Evolutionary conservation across 2,113 vertebrate genomes (phyloP), one percentile per base, ranked within the genome.

Genomic region (Atherinomorus stipes): DNA sequence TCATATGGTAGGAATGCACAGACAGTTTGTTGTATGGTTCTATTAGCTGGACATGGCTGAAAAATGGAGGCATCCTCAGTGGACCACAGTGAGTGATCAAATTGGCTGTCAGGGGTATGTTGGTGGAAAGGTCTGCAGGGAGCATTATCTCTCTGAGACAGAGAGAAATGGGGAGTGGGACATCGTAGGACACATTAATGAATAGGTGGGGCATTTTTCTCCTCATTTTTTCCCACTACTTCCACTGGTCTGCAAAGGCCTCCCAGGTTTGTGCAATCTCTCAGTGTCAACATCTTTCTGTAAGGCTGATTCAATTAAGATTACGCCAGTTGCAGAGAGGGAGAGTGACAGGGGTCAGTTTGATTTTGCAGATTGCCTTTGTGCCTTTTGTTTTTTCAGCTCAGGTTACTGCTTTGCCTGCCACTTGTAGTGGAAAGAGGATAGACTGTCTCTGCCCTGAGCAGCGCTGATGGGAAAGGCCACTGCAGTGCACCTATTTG

Each of bases 261-360:
- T 96, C 95, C 96, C 95, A 95, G 95, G 94, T 96, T 95, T 92
- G 87, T 95, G 94, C 95, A 95, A 99, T 99, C 95, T 95, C 96
- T 98, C 95, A 98, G 94, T 99, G 98, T 98, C 97, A 98, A 95
- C 96, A 94, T 93, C 93, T 91, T 92, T 96, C 91, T 92, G 92
- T 72, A 92, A 97, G 95, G 96, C 97, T 96, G 97, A 99, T 99
- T 99, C 97, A 98, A 99, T 99, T 99, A 99, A 98, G 97, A 99
- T 99, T 99, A 98, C 96, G 89, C 68, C 93, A 92, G 91, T 93
- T 84, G 71, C 76, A 78, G 86, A 81, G 92, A 88, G 68, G 76
- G 86, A 91, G 95, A 95, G 93, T 94, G 95, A 94, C 95, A 92
- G 87, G 94, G 95, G 94, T 96, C 95, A 92, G 90, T 95, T 95